phyloP scores from a whole-genome alignment of 2,888 invertebrate genomes.

The Drosophila macrospina region DNA sequence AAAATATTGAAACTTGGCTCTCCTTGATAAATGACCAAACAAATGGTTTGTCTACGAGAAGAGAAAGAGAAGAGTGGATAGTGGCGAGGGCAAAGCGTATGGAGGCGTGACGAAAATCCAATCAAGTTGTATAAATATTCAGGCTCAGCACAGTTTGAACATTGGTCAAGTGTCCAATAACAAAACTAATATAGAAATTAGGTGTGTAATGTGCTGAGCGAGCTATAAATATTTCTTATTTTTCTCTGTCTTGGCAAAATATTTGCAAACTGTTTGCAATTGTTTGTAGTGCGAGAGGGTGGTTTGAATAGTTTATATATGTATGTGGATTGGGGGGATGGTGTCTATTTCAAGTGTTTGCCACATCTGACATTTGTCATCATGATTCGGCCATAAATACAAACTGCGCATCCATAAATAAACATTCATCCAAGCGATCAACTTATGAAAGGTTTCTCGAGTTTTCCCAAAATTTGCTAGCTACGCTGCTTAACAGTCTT shows the following conservation, averaged over 20 bases:
- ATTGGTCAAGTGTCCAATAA: slow-evolving; percentile 39
- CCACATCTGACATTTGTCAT: slow-evolving; percentile 78
- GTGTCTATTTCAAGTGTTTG: slow-evolving; percentile 75
- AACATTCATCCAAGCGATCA: slow-evolving; percentile 53
- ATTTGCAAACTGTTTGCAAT: slow-evolving; percentile 61
- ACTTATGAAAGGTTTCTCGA: slow-evolving; percentile 37
- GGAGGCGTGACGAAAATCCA: slow-evolving; percentile 81
- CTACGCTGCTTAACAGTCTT: slow-evolving; percentile 16
- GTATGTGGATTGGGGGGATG: slow-evolving; percentile 2
- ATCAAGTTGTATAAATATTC: slow-evolving; percentile 77
- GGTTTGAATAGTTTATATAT: slow-evolving; percentile 2
- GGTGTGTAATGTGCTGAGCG: slow-evolving; percentile 81
- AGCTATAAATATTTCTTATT: slow-evolving; percentile 71
- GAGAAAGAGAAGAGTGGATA: background rate
- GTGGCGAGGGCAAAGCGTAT: background rate
- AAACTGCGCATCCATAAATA: slow-evolving; percentile 75
- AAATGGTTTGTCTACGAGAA: slow-evolving; percentile 28
- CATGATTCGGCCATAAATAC: slow-evolving; percentile 80
- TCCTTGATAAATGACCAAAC: slow-evolving; percentile 63
- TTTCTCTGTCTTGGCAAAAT: slow-evolving; percentile 64
- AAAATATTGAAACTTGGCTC: slow-evolving; percentile 48
- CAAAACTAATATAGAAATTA: slow-evolving; percentile 80
- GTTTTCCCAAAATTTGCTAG: slow-evolving; percentile 2
- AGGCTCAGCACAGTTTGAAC: slow-evolving; percentile 36
- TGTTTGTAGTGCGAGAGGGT: slow-evolving; percentile 46